Evolutionary conservation across 1,140 invertebrate species (phyloP).

Genomic region (Heliconius hewitsoni): DNA sequence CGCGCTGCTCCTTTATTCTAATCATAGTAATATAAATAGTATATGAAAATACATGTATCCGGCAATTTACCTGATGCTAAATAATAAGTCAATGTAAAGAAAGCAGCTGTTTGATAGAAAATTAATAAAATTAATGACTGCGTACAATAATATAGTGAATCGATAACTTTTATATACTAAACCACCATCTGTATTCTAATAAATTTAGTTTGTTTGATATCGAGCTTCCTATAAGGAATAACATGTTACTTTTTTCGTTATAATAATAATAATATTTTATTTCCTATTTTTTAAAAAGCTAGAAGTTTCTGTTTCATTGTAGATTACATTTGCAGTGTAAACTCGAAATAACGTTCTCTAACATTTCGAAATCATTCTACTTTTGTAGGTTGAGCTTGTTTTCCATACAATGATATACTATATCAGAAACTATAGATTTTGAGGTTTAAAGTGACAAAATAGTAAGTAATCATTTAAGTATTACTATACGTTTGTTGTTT

Average conservation of each 20-base stretch:
- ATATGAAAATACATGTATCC: neutral
- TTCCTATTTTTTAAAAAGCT: constrained; percentile 16
- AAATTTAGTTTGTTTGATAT: neutral
- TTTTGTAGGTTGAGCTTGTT: no score
- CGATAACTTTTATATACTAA: neutral
- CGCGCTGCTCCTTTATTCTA: no score
- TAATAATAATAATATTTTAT: neutral
- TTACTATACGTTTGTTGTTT: no score
- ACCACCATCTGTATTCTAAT: constrained; percentile 11
- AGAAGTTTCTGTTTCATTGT: constrained; percentile 14
- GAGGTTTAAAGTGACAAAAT: no score
- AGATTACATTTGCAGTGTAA: neutral
- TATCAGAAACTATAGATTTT: no score
- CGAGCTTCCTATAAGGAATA: neutral
- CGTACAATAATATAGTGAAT: constrained; percentile 1
- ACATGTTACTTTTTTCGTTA: neutral
- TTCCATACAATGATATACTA: no score
- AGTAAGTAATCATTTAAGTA: no score
- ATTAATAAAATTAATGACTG: neutral
- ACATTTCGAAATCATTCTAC: no score
- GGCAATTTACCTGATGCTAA: neutral
- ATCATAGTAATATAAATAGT: no score
- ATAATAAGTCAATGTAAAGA: neutral
- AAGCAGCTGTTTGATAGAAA: neutral
- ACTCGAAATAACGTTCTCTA: no score